These are phyloP conservation scores for Neolamprologus modestus DNA, from an alignment of 2,113 vertebrate species.

Conservation along the genomic window DNA sequence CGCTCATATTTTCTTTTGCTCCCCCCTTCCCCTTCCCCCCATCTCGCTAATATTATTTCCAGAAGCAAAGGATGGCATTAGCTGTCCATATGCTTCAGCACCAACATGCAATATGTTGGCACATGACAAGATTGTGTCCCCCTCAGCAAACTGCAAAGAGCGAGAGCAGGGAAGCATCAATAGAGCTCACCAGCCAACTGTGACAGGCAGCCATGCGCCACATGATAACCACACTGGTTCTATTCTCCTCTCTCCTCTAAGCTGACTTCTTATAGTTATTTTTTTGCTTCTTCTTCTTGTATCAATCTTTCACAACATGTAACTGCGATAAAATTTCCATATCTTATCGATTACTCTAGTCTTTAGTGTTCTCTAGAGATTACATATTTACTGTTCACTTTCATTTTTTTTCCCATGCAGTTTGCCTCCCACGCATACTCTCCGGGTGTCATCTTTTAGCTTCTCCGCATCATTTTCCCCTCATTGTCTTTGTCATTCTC, in stretches of 20 bases:
- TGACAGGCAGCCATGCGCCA: slow-evolving; percentile 6
- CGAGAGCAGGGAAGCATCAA: neutral
- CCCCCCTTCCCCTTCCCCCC: neutral
- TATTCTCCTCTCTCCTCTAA: neutral
- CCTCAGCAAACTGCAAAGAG: neutral
- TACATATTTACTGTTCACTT: neutral
- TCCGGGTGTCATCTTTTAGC: neutral
- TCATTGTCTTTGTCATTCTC: neutral
- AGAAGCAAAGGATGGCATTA: slow-evolving; percentile 22
- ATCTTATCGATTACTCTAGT: neutral
- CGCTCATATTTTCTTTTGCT: neutral
- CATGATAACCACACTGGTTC: neutral
- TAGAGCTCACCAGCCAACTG: slow-evolving; percentile 12
- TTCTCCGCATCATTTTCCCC: neutral
- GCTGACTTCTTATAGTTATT: neutral
- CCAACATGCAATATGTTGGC: slow-evolving; percentile 38
- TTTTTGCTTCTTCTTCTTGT: neutral
- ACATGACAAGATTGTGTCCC: slow-evolving; percentile 40
- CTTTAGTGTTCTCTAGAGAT: neutral
- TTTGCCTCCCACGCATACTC: neutral
- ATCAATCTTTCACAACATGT: neutral
- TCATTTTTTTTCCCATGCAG: neutral
- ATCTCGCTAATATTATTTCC: slow-evolving; percentile 25
- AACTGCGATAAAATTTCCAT: neutral
- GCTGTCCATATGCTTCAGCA: slow-evolving; percentile 26